Percentiles rank a stretch among this genome's conserved stretches.
Evolutionary conservation across 2,888 invertebrate species (phyloP).

Genomic region (Eudasyphora cyanicolor): DNA sequence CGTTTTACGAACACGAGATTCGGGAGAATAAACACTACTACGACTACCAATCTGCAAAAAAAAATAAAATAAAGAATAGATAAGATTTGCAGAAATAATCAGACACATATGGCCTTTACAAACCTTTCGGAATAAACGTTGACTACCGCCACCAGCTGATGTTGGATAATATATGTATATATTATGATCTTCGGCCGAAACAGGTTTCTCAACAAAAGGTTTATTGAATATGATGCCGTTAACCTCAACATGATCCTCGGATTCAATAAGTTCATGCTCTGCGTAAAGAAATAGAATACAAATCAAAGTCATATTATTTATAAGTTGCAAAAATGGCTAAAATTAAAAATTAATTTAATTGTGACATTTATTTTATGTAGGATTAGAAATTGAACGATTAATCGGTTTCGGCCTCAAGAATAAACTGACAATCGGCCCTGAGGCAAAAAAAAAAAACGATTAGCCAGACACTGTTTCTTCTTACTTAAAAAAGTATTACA

Average conservation of each 20-base stretch:
- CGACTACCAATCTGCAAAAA: slow-evolving; percentile 93
- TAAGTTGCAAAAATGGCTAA: neutral
- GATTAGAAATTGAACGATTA: too few species aligned
- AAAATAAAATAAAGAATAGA: neutral
- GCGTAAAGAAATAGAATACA: slow-evolving; percentile 64
- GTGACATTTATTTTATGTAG: neutral
- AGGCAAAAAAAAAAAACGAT: too few species aligned
- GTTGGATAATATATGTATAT: slow-evolving; percentile 99
- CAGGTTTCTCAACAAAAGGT: slow-evolving; percentile 99
- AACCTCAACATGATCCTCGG: slow-evolving; percentile 98
- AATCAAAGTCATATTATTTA: neutral
- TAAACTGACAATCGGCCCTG: too few species aligned
- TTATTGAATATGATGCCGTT: slow-evolving; percentile 97
- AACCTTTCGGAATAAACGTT: slow-evolving; percentile 97
- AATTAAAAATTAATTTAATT: neutral
- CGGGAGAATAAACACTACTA: slow-evolving; percentile 98
- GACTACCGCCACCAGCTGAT: slow-evolving; percentile 98
- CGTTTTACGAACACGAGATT: slow-evolving; percentile 96
- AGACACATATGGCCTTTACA: neutral
- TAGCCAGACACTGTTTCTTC: too few species aligned
- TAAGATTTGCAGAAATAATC: neutral
- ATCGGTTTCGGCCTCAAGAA: too few species aligned
- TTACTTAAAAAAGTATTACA: too few species aligned
- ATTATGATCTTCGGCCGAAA: slow-evolving; percentile 99
- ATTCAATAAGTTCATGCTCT: slow-evolving; percentile 96